Evolutionary conservation across 2,113 vertebrate species (phyloP).

Genomic region (Rhinoptilus africanus): DNA sequence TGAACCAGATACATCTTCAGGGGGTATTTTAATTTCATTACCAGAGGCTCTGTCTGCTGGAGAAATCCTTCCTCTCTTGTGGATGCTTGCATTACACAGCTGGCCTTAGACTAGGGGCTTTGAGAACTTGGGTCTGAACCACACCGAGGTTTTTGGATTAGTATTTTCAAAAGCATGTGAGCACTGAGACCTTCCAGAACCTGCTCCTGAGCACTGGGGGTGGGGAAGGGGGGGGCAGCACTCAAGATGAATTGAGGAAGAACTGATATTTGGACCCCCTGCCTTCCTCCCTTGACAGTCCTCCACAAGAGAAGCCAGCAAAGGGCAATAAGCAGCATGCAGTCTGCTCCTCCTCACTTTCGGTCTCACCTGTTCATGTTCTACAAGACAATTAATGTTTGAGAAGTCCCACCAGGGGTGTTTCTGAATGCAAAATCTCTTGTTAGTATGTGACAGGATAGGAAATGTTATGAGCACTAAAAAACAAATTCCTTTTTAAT

Average conservation of each 20-base stretch:
- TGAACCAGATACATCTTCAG: slow-evolving; percentile 1
- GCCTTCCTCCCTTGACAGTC: neutral
- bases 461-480: neutral
- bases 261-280: neutral
- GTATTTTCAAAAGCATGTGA: neutral
- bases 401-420: neutral
- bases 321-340: neutral
- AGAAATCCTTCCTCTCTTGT: neutral
- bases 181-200: neutral
- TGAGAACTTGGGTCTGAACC: neutral
- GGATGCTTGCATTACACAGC: neutral
- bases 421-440: neutral
- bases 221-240: neutral
- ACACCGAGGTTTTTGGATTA: neutral
- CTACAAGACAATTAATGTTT: neutral
- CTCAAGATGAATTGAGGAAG: neutral
- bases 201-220: neutral
- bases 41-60: neutral
- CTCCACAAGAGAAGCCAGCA: neutral
- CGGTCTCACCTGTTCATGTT: neutral
- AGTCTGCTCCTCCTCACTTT: neutral
- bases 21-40: neutral
- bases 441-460: neutral
- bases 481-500: neutral
- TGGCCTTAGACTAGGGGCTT: neutral